These are phyloP conservation scores for Takifugu ocellatus DNA, from an alignment of 2,797 vertebrate species.

Conservation along the genomic window DNA sequence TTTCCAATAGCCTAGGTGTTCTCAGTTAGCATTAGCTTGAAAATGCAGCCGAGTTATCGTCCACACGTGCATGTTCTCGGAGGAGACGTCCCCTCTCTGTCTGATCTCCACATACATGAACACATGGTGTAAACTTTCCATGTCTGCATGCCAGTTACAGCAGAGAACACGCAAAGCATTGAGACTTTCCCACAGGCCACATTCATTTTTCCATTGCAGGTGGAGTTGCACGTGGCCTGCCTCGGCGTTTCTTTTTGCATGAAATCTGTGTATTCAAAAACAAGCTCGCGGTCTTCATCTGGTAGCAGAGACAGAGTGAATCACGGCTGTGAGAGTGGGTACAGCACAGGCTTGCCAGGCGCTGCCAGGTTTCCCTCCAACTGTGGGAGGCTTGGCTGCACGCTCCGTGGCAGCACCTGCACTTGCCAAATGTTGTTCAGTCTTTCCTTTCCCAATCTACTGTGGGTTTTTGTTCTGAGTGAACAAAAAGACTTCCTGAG, in stretches of 20 bases:
- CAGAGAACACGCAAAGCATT: constrained; percentile 12
- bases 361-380: constrained; percentile 57
- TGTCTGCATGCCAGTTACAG: constrained; percentile 36
- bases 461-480: constrained; percentile 28
- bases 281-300: constrained; percentile 50
- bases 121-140: constrained; percentile 11
- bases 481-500: constrained; percentile 33
- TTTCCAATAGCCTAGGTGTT: constrained; percentile 18
- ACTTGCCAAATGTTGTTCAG: constrained; percentile 77
- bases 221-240: constrained; percentile 73
- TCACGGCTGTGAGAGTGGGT: constrained; percentile 61
- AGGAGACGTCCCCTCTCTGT: constrained; percentile 21
- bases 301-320: constrained; percentile 59
- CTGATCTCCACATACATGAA: constrained; percentile 4
- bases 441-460: constrained; percentile 75
- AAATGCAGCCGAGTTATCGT: constrained; percentile 6
- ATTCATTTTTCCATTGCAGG: constrained; percentile 37
- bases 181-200: constrained; percentile 25
- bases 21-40: constrained; percentile 2
- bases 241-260: constrained; percentile 75
- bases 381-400: constrained; percentile 59
- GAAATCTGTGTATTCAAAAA: constrained; percentile 76
- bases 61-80: constrained; percentile 43
- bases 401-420: constrained; percentile 54
- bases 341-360: constrained; percentile 36